Evolutionary conservation across 2,888 invertebrate genomes (phyloP), one percentile per base, ranked within the genome.

Genomic region (Coenonympha arcania): DNA sequence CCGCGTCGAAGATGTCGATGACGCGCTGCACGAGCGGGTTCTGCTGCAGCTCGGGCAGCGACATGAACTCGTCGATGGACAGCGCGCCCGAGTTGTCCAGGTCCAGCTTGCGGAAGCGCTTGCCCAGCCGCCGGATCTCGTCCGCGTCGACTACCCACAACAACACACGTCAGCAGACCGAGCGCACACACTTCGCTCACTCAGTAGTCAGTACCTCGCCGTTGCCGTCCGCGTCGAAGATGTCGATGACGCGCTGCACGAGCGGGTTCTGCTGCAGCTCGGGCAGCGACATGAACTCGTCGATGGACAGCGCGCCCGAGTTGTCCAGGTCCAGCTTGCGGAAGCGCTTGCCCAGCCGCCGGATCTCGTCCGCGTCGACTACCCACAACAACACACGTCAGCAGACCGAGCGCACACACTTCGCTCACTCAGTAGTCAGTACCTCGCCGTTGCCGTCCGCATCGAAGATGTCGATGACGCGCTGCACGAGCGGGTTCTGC

Each of bases 111-210:
- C 97, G 93, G 89, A 99, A 99, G 68, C 99, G 91, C 89, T 99
- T 98, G 60, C 99, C 99, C 79, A 99, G 89, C 72, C 99, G 93
- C 76, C 98, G 94, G 79, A 99, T 98, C 88, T 99, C 99, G 88
- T 99, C 99, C 60, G 98, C 96, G 88, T 99, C 99, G 88, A 99
- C 97, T n/a, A n/a, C n/a, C n/a, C n/a, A n/a, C n/a, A n/a, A n/a
- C n/a, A n/a, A n/a, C n/a, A n/a, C n/a, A n/a, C n/a, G n/a, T n/a
- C n/a, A n/a, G n/a, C n/a, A n/a, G n/a, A n/a, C n/a, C n/a, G n/a
- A n/a, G n/a, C n/a, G n/a, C n/a, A n/a, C n/a, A n/a, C n/a, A n/a
- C n/a, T n/a, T n/a, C n/a, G n/a, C n/a, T n/a, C n/a, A n/a, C n/a
- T n/a, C n/a, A n/a, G n/a, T n/a, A n/a, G n/a, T n/a, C n/a, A n/a